phyloP scores from a whole-genome alignment of 2,888 invertebrate genomes.

The Ochropacha duplaris region DNA sequence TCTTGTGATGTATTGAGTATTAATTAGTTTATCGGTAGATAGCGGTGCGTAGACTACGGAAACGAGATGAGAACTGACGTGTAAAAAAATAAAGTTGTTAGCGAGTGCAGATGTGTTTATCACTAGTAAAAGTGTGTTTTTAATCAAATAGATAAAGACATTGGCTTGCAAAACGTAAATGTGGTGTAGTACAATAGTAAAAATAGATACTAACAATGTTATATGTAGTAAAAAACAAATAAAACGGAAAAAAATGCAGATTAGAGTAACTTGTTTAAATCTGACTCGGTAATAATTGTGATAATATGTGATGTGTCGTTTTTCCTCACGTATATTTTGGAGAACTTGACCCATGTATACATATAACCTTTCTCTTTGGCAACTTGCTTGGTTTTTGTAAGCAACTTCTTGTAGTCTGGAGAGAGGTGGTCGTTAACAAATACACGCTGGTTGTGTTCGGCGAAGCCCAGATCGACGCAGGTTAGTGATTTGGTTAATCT shows the following conservation, averaged over 20 bases:
- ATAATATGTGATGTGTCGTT: constrained; percentile 11
- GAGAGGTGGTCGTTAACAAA: constrained; percentile 3
- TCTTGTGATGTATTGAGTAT: too few relatives aligned
- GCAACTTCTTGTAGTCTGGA: constrained; percentile 8
- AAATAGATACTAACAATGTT: background rate
- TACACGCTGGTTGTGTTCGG: background rate
- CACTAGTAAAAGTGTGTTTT: too few relatives aligned
- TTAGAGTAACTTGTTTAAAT: background rate
- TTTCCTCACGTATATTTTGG: constrained; percentile 16
- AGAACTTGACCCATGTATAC: constrained; percentile 13
- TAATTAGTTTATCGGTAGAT: too few relatives aligned
- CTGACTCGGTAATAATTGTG: background rate
- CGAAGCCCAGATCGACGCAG: background rate
- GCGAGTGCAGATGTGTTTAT: too few relatives aligned
- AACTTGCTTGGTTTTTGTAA: constrained; percentile 9
- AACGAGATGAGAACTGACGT: too few relatives aligned
- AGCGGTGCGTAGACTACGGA: too few relatives aligned
- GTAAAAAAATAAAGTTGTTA: too few relatives aligned
- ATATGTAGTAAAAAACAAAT: background rate
- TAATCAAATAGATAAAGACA: too few relatives aligned
- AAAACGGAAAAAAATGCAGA: background rate
- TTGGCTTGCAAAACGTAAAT: too few relatives aligned
- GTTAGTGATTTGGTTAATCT: background rate
- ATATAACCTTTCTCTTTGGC: constrained; percentile 10
- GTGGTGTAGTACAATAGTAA: too few relatives aligned